Evolutionary conservation across 2,797 vertebrate species (phyloP), one percentile per base, ranked within the genome.

Genomic region (Megaceryle alcyon): DNA sequence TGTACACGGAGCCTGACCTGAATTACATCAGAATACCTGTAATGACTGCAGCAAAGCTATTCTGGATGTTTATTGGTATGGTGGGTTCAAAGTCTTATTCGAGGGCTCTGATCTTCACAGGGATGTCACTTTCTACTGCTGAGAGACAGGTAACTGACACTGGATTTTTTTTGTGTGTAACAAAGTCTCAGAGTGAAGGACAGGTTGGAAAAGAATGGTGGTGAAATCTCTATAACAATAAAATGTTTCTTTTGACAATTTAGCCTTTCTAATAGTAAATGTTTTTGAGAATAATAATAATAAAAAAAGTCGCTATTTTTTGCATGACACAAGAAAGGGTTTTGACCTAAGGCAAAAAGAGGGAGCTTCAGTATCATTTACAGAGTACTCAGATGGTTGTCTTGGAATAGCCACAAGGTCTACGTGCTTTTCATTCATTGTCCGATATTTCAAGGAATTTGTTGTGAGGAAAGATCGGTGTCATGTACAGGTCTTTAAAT

Each of bases 381-480:
- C 28, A 41, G 78, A 79, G 39, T 86, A 73, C 51, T 91, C 57
- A 71, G 39, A 35, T 51, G n/a, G 61, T 54, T 95, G 44, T 82
- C 71, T 65, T 75, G 57, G 71, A 92, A 66, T 56, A 94, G 69
- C 51, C 65, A 73, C 51, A 75, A 90, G 39, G 49, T 83, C 76
- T 85, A 54, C 14, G 21, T 61, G 65, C 29, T 66, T 91, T 93
- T 66, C 77, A 43, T 70, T 91, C 70, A 54, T 70, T 69, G 78
- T 70, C 88, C 87, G 85, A 35, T 89, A 96, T 96, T 96, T 97
- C 85, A 96, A 96, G 95, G 93, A 97, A 95, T 73, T 91, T 81
- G 66, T 94, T 3, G 5, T 86, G 66, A 85, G 92, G 78, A 85
- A 93, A 78, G 91, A 72, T 73, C 41, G 51, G 82, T 59, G 59